These are phyloP conservation scores for Dichetophora obliterata DNA, from an alignment of 2,888 invertebrate genomes.

Conservation along the genomic window DNA sequence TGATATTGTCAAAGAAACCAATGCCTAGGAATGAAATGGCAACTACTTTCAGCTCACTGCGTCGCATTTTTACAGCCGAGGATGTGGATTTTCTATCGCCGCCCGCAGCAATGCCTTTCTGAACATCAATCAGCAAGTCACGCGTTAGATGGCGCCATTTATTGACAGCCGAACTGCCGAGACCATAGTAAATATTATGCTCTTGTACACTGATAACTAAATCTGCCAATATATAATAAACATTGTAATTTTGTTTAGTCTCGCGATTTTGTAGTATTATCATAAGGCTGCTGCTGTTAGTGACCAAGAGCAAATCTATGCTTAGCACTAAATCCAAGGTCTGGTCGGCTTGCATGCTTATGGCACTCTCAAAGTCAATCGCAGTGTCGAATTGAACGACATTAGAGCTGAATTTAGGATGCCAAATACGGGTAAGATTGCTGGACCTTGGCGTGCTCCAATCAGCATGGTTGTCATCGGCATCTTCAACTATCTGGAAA, in stretches of 20 bases:
- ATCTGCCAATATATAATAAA: slow-evolving; percentile 86
- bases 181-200: slow-evolving; percentile 88
- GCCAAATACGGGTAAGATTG: slow-evolving; percentile 75
- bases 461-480: slow-evolving; percentile 75
- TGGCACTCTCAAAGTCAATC: slow-evolving; percentile 78
- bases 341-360: slow-evolving; percentile 71
- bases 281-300: slow-evolving; percentile 83
- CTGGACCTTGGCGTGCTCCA: slow-evolving; percentile 84
- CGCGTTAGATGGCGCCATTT: slow-evolving; percentile 87
- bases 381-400: slow-evolving; percentile 82
- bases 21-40: slow-evolving; percentile 78
- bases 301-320: slow-evolving; percentile 78
- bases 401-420: slow-evolving; percentile 73
- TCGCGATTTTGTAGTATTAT: slow-evolving; percentile 84
- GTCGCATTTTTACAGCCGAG: slow-evolving; percentile 60
- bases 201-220: slow-evolving; percentile 81
- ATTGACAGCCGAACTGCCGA: slow-evolving; percentile 74
- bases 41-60: slow-evolving; percentile 72
- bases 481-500: slow-evolving; percentile 77
- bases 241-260: slow-evolving; percentile 80
- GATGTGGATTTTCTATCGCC: slow-evolving; percentile 58
- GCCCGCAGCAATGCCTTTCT: slow-evolving; percentile 84
- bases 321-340: slow-evolving; percentile 83
- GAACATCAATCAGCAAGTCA: slow-evolving; percentile 90
- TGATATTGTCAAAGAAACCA: slow-evolving; percentile 83